phyloP scores from a whole-genome alignment of 2,797 vertebrate genomes.

The Melanotaenia boesemani region DNA sequence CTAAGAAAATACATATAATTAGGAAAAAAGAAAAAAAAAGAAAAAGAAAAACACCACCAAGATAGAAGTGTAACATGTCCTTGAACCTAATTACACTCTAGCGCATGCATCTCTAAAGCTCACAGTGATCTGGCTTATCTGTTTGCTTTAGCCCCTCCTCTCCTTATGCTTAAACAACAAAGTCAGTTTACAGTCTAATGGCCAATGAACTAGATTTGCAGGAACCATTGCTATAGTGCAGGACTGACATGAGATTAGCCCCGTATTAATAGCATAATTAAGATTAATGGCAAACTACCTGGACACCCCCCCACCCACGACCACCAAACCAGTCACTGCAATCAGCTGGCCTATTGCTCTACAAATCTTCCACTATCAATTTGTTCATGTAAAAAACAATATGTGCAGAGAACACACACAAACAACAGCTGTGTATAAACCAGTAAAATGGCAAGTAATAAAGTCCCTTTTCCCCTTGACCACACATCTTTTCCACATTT shows the following conservation, averaged over 20 bases:
- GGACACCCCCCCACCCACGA: neutral
- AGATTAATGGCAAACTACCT: slow-evolving; percentile 26
- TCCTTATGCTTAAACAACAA: slow-evolving; percentile 79
- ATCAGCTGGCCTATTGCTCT: neutral
- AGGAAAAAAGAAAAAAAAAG: neutral
- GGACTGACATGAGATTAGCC: slow-evolving; percentile 54
- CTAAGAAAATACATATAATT: neutral
- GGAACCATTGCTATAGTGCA: slow-evolving; percentile 36
- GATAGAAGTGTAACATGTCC: slow-evolving; percentile 76
- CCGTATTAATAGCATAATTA: slow-evolving; percentile 40
- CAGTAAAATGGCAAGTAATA: slow-evolving; percentile 1
- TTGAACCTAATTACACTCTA: slow-evolving; percentile 81
- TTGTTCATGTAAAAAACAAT: neutral
- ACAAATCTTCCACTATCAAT: neutral
- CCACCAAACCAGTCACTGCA: slow-evolving; percentile 14
- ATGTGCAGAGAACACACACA: slow-evolving; percentile 1
- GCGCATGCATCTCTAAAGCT: slow-evolving; percentile 72
- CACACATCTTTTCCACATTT: neutral
- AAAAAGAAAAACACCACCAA: slow-evolving; percentile 43
- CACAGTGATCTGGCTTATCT: slow-evolving; percentile 85
- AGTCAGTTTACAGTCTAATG: slow-evolving; percentile 73
- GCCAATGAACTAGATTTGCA: slow-evolving; percentile 71
- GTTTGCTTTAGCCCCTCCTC: slow-evolving; percentile 76
- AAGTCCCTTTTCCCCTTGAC: slow-evolving; percentile 2
- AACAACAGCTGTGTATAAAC: neutral